Evolutionary conservation across 2,113 vertebrate genomes (phyloP), one percentile per base, ranked within the genome.

Genomic region (Dinomys branickii): DNA sequence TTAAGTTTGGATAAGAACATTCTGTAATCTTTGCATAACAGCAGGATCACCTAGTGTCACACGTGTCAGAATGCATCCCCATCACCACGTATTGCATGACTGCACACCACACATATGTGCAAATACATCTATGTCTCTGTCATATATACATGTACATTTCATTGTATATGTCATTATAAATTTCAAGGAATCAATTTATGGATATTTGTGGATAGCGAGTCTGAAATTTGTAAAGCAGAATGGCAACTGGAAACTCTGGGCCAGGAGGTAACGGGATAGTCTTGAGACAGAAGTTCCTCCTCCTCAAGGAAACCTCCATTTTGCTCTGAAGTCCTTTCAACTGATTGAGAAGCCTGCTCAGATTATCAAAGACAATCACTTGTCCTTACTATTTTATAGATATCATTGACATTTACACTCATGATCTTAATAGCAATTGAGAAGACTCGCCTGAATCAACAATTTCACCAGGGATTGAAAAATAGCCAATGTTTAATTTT

Each of bases 261-360:
- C 41, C 26, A 41, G 44, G 1, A 73, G 26, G 3, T 41, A 12
- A 19, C 50, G 19, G 19, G 41, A 28, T 67, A 24, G 30, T 47
- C 8, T 82, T 75, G 56, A 50, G 56, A 19, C 38, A 75, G 24
- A 83, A 77, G 65, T 38, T 92, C 47, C 80, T 85, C 56, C 80
- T 88, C 26, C 19, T 77, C 28, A 88, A 91, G 58, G 44, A 84
- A 94, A 87, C 1, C 6, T 85, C 41, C 85, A 92, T 71, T 97
- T 94, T 75, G 24, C 17, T 87, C 52, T 85, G 81, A 59, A 50
- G 19, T 65, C 17, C 52, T 91, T 91, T 80, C 30, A 65, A 4
- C 2, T 83, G 78, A 44, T n/a, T 81, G 4, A 33, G 30, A 81
- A 41, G 7, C 26, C 20, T 44, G 77, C 12, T 33, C 59, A n/a